Conservation (phyloP, 2,797 vertebrate species). For the Lacerta agilis region DNA sequence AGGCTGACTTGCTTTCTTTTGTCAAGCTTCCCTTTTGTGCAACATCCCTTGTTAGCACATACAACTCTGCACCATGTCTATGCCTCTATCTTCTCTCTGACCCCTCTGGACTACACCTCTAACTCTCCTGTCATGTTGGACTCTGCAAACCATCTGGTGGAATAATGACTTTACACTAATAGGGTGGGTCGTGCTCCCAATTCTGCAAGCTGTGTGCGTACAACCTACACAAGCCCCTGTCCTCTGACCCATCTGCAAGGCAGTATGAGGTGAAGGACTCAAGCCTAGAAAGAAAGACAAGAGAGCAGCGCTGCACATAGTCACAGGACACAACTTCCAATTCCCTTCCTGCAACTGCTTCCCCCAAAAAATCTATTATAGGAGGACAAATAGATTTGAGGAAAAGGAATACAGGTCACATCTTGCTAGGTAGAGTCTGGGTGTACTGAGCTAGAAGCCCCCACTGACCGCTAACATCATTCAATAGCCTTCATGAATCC, state of each 20-base stretch:
- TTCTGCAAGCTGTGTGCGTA: not conserved
- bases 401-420: not conserved
- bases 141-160: not conserved
- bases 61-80: no score
- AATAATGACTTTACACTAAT: not conserved
- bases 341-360: not conserved
- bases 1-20: not conserved
- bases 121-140: not conserved
- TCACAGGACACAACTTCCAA: not conserved
- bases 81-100: not conserved
- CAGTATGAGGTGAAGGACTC: not conserved
- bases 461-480: not conserved
- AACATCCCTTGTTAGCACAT: not conserved
- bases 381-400: not conserved
- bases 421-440: not conserved
- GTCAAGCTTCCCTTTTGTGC: not conserved
- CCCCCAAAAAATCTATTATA: not conserved
- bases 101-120: not conserved
- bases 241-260: not conserved
- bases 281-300: not conserved
- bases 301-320: not conserved
- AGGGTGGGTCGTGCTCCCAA: not conserved
- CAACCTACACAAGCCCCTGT: not conserved
- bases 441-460: no score
- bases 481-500: not conserved